A percentile compares a stretch with the other conserved stretches of the same genome.
Conservation (phyloP, 2,888 invertebrate species). For the Thymelicus acteon region DNA sequence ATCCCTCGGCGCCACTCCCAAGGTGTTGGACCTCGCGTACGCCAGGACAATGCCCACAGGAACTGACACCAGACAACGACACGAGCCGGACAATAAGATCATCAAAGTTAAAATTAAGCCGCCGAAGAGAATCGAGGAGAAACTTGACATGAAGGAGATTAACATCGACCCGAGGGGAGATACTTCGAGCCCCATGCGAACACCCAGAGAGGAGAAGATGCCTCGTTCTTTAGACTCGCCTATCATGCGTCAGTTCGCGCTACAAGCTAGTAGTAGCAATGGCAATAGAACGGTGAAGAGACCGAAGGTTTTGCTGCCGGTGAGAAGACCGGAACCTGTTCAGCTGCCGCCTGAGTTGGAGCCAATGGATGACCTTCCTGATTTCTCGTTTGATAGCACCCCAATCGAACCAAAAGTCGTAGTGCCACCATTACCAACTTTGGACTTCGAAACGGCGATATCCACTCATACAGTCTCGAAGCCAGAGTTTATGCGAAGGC, state of each 20-base stretch:
- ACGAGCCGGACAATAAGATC: constrained; percentile 54
- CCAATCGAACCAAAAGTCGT: not conserved
- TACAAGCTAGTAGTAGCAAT: constrained; percentile 42
- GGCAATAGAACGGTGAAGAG: constrained; percentile 66
- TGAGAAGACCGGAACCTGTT: constrained; percentile 57
- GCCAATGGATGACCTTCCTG: not conserved
- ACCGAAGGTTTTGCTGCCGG: constrained; percentile 70
- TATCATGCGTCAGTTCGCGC: constrained; percentile 62
- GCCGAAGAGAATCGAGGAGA: constrained; percentile 54
- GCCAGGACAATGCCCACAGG: constrained; percentile 86
- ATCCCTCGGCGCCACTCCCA: constrained; percentile 91
- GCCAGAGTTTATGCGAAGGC: constrained; percentile 53
- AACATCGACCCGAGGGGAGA: not conserved
- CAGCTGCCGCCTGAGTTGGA: constrained; percentile 42
- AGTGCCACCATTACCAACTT: constrained; percentile 34
- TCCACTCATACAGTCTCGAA: constrained; percentile 74
- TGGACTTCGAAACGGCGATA: constrained; percentile 73
- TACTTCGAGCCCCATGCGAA: not conserved
- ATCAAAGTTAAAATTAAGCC: constrained; percentile 68
- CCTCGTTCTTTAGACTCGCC: constrained; percentile 68
- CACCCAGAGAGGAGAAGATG: constrained; percentile 36
- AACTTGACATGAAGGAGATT: not conserved
- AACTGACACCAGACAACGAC: constrained; percentile 44
- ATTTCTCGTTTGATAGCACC: constrained; percentile 15
- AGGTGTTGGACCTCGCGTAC: constrained; percentile 93